These are phyloP conservation scores for Melolontha melolontha DNA, from an alignment of 2,888 invertebrate genomes.

Conservation along the genomic window DNA sequence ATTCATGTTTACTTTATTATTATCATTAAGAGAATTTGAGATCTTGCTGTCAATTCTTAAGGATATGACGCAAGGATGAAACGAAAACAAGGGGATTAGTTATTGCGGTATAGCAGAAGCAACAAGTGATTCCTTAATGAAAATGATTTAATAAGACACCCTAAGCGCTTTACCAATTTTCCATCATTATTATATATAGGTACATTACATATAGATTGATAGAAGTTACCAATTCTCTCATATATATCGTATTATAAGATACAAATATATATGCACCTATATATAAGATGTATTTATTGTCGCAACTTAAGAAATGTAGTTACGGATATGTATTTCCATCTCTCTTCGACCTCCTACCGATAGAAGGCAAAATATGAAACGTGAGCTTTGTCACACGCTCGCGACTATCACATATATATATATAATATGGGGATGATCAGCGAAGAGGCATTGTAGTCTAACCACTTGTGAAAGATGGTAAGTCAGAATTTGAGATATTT, in stretches of 20 bases:
- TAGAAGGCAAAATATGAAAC: conserved; percentile 10
- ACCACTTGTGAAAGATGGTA: conserved; percentile 32
- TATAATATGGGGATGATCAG: conserved; percentile 23
- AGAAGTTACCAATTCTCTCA: no score
- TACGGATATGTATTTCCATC: conserved; percentile 1
- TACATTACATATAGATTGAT: no score
- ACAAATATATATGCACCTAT: no score
- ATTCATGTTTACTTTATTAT: no score
- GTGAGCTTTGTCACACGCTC: conserved; percentile 35
- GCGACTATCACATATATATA: conserved; percentile 9
- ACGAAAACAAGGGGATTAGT: no score
- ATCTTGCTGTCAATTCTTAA: no score
- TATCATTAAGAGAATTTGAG: no score
- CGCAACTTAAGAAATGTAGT: no score
- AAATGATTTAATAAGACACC: conserved; percentile 3
- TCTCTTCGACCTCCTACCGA: conserved; percentile 19
- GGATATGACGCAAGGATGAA: no score
- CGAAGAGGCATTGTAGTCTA: conserved; percentile 33
- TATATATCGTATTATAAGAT: no score
- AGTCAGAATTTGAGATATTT: conserved; percentile 25
- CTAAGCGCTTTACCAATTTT: not conserved
- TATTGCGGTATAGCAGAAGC: not conserved
- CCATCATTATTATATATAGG: not conserved
- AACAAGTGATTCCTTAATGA: conserved; percentile 13
- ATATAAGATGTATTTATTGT: no score